These are phyloP conservation scores for Aphelenchoides avenae DNA, from an alignment of 1,140 invertebrate genomes.

Conservation along the genomic window DNA sequence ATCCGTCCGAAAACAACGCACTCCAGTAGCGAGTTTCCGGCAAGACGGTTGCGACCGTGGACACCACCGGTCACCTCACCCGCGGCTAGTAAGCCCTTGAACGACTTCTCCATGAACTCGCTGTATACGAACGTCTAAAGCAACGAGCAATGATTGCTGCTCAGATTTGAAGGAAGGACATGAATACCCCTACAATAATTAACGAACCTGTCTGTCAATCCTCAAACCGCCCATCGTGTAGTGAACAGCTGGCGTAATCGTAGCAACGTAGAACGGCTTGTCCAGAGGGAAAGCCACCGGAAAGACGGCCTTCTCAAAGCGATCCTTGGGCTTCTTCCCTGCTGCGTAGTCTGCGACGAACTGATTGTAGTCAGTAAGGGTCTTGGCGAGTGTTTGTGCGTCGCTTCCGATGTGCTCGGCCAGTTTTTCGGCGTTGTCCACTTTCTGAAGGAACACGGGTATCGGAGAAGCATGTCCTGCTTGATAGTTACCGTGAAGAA, in stretches of 20 bases:
- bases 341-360: slow-evolving; percentile 20
- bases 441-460: slow-evolving; percentile 35
- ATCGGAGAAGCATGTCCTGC: not conserved
- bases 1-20: slow-evolving; percentile 61
- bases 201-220: slow-evolving; percentile 45
- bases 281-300: slow-evolving; percentile 45
- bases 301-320: slow-evolving; percentile 56
- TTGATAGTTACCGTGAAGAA: slow-evolving; percentile 47
- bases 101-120: slow-evolving; percentile 50
- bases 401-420: slow-evolving; percentile 39
- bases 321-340: slow-evolving; percentile 38
- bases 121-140: slow-evolving; percentile 43
- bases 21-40: slow-evolving; percentile 59
- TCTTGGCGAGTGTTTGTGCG: slow-evolving; percentile 24
- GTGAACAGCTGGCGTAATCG: slow-evolving; percentile 58
- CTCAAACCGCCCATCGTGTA: slow-evolving; percentile 60
- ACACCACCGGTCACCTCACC: slow-evolving; percentile 61
- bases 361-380: slow-evolving; percentile 51
- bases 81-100: slow-evolving; percentile 57
- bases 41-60: slow-evolving; percentile 58
- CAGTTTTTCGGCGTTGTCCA: slow-evolving; percentile 44
- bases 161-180: not conserved
- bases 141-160: not conserved
- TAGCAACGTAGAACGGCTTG: slow-evolving; percentile 53
- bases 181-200: not conserved